phyloP scores from a whole-genome alignment of 2,888 invertebrate species.

The Heliconius ismenius region DNA sequence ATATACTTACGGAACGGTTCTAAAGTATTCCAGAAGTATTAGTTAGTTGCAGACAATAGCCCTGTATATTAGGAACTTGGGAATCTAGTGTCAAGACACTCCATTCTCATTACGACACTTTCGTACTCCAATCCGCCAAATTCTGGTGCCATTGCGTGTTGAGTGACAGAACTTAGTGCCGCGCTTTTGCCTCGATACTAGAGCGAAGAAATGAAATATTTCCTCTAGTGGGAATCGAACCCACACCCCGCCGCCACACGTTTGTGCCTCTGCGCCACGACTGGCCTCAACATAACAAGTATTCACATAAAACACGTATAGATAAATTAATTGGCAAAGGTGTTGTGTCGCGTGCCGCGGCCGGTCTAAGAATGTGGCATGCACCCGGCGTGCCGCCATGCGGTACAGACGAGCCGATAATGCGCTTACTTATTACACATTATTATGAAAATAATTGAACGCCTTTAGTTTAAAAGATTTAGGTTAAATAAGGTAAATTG shows the following conservation, averaged over 20 bases:
- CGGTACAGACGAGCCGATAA: conserved; percentile 34
- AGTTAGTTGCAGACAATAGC: too few species aligned
- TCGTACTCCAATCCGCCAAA: too few species aligned
- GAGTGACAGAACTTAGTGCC: too few species aligned
- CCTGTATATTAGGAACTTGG: too few species aligned
- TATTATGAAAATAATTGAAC: conserved; percentile 1
- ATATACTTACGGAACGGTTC: neutral
- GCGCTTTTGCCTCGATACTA: too few species aligned
- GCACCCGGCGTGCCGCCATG: conserved; percentile 27
- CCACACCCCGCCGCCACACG: neutral
- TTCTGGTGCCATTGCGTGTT: too few species aligned
- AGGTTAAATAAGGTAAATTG: too few species aligned
- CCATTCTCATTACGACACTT: too few species aligned
- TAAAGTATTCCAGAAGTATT: neutral
- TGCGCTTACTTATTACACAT: conserved; percentile 5
- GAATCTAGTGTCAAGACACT: too few species aligned
- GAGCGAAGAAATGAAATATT: too few species aligned
- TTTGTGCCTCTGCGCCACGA: neutral
- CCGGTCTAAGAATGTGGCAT: conserved; percentile 38
- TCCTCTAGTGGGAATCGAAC: neutral
- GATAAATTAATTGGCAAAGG: conserved; percentile 38
- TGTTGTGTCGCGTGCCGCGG: conserved; percentile 39
- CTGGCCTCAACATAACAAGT: neutral
- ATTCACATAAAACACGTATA: conserved; percentile 18
- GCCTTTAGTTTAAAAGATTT: neutral